These are phyloP conservation scores for Dasyornis broadbenti DNA, from an alignment of 2,113 vertebrate species.

Conservation along the genomic window DNA sequence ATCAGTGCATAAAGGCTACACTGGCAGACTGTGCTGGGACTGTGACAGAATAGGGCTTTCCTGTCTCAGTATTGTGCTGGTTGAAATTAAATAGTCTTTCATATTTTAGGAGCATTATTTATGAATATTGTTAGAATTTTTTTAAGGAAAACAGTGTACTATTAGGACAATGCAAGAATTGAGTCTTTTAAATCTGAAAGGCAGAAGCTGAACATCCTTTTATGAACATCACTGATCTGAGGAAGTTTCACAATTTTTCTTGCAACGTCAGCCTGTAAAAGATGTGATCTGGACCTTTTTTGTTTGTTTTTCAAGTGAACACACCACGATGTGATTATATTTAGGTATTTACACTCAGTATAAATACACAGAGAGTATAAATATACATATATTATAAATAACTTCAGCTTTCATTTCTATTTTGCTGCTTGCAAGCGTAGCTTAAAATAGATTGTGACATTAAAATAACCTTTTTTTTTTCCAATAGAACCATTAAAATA, in stretches of 20 bases:
- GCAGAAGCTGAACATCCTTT: not conserved
- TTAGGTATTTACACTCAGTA: not conserved
- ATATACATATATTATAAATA: not conserved
- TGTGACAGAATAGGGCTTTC: not conserved
- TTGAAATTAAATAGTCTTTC: not conserved
- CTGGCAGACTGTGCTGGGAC: not conserved
- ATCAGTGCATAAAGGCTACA: not conserved
- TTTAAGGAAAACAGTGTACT: not conserved
- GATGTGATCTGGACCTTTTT: not conserved
- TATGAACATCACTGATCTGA: fast-evolving
- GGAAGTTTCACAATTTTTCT: not conserved
- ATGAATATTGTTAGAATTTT: not conserved
- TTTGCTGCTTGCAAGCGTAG: not conserved
- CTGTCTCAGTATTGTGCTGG: fast-evolving
- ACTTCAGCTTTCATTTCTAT: not conserved
- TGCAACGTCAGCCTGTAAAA: not conserved
- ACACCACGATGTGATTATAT: not conserved
- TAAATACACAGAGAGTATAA: not conserved
- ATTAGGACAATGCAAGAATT: not conserved
- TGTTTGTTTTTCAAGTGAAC: not conserved
- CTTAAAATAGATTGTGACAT: not conserved
- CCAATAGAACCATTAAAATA: not conserved
- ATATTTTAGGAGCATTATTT: not conserved
- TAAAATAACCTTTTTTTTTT: not conserved
- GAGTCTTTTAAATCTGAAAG: not conserved